Percentiles rank a stretch among this genome's conserved stretches.
Conservation (phyloP, 1,140 invertebrate genomes). For the Manduca sexta region DNA sequence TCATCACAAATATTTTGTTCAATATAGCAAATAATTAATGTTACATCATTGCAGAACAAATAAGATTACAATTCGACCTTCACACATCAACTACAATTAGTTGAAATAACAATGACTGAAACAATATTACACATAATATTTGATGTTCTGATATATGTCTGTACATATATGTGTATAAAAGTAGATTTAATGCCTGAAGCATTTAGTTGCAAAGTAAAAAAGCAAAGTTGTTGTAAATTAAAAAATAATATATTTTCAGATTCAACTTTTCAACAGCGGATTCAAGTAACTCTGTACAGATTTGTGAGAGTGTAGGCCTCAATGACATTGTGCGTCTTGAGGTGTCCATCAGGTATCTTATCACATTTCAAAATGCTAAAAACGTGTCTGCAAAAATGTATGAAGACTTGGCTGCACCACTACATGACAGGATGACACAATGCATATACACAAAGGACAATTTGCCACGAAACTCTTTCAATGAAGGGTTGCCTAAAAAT, state of each 20-base stretch:
- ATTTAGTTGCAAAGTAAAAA: no score
- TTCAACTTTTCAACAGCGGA: constrained; percentile 96
- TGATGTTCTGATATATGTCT: no score
- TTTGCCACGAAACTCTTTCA: constrained; percentile 82
- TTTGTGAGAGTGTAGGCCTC: constrained; percentile 88
- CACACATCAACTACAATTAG: no score
- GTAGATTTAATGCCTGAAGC: no score
- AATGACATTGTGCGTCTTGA: constrained; percentile 85
- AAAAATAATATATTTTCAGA: constrained; percentile 64
- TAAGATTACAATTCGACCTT: no score
- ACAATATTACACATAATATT: no score
- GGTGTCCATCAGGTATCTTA: constrained; percentile 84
- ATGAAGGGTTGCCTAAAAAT: constrained; percentile 76
- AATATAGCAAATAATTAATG: no score
- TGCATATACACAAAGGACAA: constrained; percentile 81
- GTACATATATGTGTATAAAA: no score
- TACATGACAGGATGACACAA: constrained; percentile 88
- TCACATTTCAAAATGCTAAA: constrained; percentile 70
- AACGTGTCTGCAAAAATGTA: constrained; percentile 62
- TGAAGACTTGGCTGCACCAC: constrained; percentile 73
- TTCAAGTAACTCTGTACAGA: constrained; percentile 96
- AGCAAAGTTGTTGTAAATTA: background rate
- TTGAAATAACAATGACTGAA: no score
- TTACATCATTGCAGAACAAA: no score
- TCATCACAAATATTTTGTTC: no score